Evolutionary conservation across 2,797 vertebrate genomes (phyloP).

Genomic region (Hippocampus kuda): DNA sequence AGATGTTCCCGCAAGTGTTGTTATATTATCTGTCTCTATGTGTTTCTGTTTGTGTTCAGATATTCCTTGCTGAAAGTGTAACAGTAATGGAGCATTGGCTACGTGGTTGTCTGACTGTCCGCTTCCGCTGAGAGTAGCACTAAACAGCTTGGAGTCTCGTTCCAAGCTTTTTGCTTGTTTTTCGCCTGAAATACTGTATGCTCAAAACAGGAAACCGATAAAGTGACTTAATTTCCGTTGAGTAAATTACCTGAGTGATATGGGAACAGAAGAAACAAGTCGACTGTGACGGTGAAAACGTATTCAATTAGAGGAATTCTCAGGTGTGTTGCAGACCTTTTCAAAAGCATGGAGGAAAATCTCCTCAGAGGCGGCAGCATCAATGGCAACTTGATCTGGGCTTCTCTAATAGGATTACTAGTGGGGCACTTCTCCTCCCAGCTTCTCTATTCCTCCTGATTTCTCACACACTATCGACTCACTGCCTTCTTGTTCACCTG

Average conservation of each 20-base stretch:
- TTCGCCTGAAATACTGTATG: neutral
- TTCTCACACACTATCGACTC: neutral
- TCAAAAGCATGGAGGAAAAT: slow-evolving; percentile 26
- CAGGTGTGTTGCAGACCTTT: slow-evolving; percentile 17
- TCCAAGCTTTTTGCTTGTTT: neutral
- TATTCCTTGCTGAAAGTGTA: too few species aligned
- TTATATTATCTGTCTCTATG: too few species aligned
- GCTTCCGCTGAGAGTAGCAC: too few species aligned
- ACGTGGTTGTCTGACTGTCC: too few species aligned
- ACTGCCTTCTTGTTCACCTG: slow-evolving; percentile 3
- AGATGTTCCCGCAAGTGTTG: too few species aligned
- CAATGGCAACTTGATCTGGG: slow-evolving; percentile 25
- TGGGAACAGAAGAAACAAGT: neutral
- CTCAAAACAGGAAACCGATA: neutral
- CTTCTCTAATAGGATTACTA: slow-evolving; percentile 40
- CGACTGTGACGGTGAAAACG: slow-evolving; percentile 2
- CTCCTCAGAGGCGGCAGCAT: slow-evolving; percentile 23
- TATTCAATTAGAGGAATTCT: slow-evolving; percentile 41
- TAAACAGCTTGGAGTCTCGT: neutral
- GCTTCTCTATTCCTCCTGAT: slow-evolving; percentile 6
- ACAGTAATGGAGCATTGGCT: too few species aligned
- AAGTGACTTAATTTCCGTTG: neutral
- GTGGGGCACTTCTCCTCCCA: slow-evolving; percentile 20
- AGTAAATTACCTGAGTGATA: neutral
- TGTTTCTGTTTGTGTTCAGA: too few species aligned